Evolutionary conservation across 1,140 invertebrate species (phyloP).

Genomic region (Neodiprion lecontei): DNA sequence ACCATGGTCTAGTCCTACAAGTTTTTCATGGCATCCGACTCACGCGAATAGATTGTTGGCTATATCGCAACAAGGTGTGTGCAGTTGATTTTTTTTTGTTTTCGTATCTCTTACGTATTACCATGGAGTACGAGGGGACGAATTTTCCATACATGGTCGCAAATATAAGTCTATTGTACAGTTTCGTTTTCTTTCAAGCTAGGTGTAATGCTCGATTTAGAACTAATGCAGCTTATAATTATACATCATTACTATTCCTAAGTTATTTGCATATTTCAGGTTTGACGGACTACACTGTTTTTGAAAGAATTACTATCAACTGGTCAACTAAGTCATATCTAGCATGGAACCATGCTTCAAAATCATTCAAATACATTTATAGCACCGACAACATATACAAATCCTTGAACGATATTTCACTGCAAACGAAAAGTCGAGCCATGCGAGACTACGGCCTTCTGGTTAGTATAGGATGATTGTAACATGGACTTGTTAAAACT

Average conservation of each 20-base stretch:
- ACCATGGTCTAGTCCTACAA: conserved; percentile 63
- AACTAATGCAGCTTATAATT: not conserved
- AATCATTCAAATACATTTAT: conserved; percentile 69
- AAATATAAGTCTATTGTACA: not conserved
- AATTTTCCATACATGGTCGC: conserved; percentile 13
- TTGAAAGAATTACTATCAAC: conserved; percentile 82
- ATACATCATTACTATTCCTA: not conserved
- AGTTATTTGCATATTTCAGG: conserved; percentile 52
- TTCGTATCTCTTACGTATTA: conserved; percentile 3
- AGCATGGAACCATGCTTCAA: conserved; percentile 77
- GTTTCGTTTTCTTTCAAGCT: too few species aligned
- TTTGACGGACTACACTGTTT: conserved; percentile 76
- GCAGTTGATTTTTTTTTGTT: conserved; percentile 20
- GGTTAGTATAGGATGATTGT: conserved; percentile 57
- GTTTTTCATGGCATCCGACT: conserved; percentile 85
- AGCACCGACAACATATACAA: conserved; percentile 65
- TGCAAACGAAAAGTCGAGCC: conserved; percentile 76
- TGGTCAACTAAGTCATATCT: conserved; percentile 76
- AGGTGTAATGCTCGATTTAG: too few species aligned
- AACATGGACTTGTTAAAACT: conserved; percentile 1
- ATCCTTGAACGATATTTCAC: conserved; percentile 73
- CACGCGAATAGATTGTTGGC: conserved; percentile 79
- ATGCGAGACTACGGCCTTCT: conserved; percentile 79
- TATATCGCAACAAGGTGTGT: conserved; percentile 66
- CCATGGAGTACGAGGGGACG: not conserved